A percentile compares a stretch with the other conserved stretches of the same genome.
These are phyloP conservation scores for Poeciliopsis turneri DNA, from an alignment of 2,797 vertebrate genomes.

Conservation along the genomic window DNA sequence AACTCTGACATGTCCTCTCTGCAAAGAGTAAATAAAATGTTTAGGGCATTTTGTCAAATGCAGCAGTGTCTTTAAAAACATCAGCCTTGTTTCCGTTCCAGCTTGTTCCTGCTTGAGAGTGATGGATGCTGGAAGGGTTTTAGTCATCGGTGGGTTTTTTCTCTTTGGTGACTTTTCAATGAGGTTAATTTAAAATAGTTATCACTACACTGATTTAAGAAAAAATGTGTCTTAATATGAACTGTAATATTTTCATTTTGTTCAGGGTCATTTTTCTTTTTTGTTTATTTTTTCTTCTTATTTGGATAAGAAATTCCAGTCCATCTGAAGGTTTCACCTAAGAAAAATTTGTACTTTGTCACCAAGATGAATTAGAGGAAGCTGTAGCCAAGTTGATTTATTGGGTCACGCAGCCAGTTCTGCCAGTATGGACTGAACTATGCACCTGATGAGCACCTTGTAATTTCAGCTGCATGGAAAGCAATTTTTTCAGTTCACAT, in stretches of 20 bases:
- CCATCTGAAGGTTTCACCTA: constrained; percentile 48
- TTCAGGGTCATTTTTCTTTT: not conserved
- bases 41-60: not conserved
- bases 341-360: constrained; percentile 51
- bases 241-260: not conserved
- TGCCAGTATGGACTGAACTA: constrained; percentile 46
- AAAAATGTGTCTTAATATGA: not conserved
- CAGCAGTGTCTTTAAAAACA: not conserved
- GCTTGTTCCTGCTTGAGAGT: not conserved
- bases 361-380: constrained; percentile 44
- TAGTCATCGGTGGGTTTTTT: not conserved
- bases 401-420: constrained; percentile 44
- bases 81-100: not conserved
- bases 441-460: constrained; percentile 56
- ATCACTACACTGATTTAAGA: not conserved
- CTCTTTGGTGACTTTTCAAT: not conserved
- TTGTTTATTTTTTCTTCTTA: not conserved
- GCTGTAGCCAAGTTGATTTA: constrained; percentile 57
- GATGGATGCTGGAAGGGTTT: not conserved
- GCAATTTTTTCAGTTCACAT: constrained; percentile 54
- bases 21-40: not conserved
- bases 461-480: constrained; percentile 55
- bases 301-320: constrained; percentile 13
- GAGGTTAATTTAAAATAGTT: not conserved
- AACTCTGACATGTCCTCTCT: not conserved